Percentiles rank a stretch among this genome's conserved stretches.
Evolutionary conservation across 2,113 vertebrate species (phyloP).

Genomic region (Scolopax mira): DNA sequence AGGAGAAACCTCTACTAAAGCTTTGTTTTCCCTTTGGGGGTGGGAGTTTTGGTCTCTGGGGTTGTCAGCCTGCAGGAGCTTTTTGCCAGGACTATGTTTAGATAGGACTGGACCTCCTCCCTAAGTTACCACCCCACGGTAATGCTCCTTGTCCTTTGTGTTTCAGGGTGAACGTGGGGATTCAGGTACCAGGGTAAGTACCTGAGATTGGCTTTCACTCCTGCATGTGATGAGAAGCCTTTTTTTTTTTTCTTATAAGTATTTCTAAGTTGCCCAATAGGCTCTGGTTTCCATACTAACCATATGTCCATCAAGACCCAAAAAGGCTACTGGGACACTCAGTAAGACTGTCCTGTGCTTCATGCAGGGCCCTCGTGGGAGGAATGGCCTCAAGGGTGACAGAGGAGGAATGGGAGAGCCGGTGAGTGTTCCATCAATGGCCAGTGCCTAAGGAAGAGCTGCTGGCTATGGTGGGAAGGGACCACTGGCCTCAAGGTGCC

Average conservation of each 20-base stretch:
- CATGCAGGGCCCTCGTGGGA: conserved; percentile 83
- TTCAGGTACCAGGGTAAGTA: conserved; percentile 78
- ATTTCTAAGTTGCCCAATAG: neutral
- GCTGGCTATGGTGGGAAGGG: neutral
- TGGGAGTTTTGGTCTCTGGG: neutral
- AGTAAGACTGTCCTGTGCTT: neutral
- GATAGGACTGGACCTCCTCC: neutral
- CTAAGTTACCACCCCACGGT: neutral
- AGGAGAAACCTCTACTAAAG: neutral
- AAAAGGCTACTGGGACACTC: neutral
- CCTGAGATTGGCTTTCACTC: neutral
- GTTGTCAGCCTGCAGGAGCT: neutral
- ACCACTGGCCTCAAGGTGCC: neutral
- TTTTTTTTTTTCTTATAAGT: neutral
- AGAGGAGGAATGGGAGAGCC: conserved; percentile 76
- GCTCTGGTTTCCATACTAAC: neutral
- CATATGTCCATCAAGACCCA: neutral
- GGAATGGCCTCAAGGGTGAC: conserved; percentile 81
- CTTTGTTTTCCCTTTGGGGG: neutral
- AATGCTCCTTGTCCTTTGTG: neutral
- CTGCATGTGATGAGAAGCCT: neutral
- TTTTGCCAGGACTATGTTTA: neutral
- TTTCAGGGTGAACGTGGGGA: conserved; percentile 83
- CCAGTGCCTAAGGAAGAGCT: neutral
- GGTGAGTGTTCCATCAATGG: conserved; percentile 65